Base-by-base conservation (phyloP, 2,888 invertebrate genomes). In the Perizoma affinitatum region DNA sequence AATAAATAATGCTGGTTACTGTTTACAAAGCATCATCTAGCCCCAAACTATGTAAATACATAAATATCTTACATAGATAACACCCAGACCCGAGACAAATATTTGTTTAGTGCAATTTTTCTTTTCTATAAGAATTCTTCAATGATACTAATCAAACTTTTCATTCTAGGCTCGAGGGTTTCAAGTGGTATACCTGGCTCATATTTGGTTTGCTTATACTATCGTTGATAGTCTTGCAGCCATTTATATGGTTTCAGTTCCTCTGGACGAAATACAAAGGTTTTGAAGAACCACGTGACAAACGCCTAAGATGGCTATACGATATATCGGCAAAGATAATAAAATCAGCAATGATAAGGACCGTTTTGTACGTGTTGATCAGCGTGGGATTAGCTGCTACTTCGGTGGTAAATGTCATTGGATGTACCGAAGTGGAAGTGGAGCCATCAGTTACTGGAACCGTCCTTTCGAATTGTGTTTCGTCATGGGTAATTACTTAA, bases 231-330 rank as follows among this genome's bases (percentile, higher is more conserved):
- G 68, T 95, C 0, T 84, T 96, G 67, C 88, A 96, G 56, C 95
- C 96, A 0, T 77, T 96, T 6, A 94, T 95, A 0, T 97, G 97
- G 97, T 95, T 95, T 63, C 95, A 96, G 74, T 95, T 95, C 70
- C 74, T 95, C 0, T 96, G 96, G 96, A 86, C 83, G 0, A 87
- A 89, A 67, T 84, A 84, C 56, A 84, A 80, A 67, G 89, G 93
- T 10, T 83, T 93, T n/a, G 87, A 92, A 10, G 92, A 93, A 63
- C 96, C 96, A 0, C 85, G 84, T 41, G 93, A 93, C 65, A 79
- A 72, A 63, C 73, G 93, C 6, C 74, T 96, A 2, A 86, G 92
- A 47, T 87, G 89, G 53, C 81, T 96, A 35, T 96, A 95, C 71
- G 93, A 94, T 51, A 83, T 93, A 36, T 96, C 96, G 0, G 85